These are phyloP conservation scores for Lysiphlebus fabarum DNA, from an alignment of 1,140 invertebrate genomes.

Conservation along the genomic window DNA sequence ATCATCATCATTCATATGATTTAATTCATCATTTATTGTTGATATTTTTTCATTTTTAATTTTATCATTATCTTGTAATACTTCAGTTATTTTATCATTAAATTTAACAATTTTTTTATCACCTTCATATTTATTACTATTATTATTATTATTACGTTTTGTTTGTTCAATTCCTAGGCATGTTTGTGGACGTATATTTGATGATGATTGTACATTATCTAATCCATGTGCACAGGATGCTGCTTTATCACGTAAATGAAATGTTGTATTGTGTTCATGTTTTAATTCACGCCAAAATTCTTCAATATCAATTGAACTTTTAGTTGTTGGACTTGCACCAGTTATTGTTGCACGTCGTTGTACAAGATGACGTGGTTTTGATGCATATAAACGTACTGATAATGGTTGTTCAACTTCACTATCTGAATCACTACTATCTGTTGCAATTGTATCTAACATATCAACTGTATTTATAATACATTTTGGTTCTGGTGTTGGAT, in stretches of 20 bases:
- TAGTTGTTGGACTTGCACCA: slow-evolving; percentile 72
- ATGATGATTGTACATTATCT: slow-evolving; percentile 56
- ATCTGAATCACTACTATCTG: slow-evolving; percentile 49
- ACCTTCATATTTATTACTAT: slow-evolving; percentile 29
- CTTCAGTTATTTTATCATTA: too few relatives aligned
- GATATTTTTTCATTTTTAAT: slow-evolving; percentile 17
- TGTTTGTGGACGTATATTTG: slow-evolving; percentile 60
- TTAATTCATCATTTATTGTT: slow-evolving; percentile 1
- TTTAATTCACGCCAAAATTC: slow-evolving; percentile 70
- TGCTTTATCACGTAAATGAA: slow-evolving; percentile 62
- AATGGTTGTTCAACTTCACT: slow-evolving; percentile 45
- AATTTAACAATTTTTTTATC: slow-evolving; percentile 24
- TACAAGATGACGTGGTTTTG: slow-evolving; percentile 70
- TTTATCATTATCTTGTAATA: slow-evolving; percentile 7
- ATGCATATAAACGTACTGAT: slow-evolving; percentile 63
- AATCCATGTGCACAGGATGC: slow-evolving; percentile 70
- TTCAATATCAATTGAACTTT: slow-evolving; percentile 65
- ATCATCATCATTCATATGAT: background rate
- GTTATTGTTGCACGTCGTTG: slow-evolving; percentile 85
- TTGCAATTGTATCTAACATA: slow-evolving; percentile 45
- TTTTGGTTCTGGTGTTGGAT: slow-evolving; percentile 44
- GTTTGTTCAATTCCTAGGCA: slow-evolving; percentile 59
- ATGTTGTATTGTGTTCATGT: slow-evolving; percentile 55
- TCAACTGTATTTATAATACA: slow-evolving; percentile 39
- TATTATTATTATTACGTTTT: slow-evolving; percentile 38